These are phyloP conservation scores for Papilio polytes DNA, from an alignment of 1,140 invertebrate species.

Conservation along the genomic window DNA sequence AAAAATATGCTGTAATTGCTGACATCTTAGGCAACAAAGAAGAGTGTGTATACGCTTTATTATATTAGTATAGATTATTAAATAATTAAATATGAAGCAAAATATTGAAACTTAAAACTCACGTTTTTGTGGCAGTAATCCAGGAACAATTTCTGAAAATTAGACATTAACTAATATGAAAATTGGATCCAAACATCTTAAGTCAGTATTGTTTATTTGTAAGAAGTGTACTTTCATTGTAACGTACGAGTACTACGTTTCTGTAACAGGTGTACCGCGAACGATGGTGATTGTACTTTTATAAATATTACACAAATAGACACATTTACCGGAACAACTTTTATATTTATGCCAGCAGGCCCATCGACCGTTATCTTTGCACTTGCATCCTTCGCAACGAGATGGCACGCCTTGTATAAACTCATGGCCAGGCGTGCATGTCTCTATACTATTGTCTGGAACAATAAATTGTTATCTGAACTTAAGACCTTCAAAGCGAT, in stretches of 20 bases:
- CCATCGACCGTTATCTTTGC: background rate
- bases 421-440: background rate
- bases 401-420: background rate
- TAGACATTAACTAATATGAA: too few species aligned
- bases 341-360: conserved; percentile 1
- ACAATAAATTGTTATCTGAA: background rate
- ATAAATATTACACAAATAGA: background rate
- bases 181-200: too few species aligned
- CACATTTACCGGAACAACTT: background rate
- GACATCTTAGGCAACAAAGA: too few species aligned
- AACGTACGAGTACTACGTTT: too few species aligned
- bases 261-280: background rate
- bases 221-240: too few species aligned
- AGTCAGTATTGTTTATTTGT: too few species aligned
- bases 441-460: background rate
- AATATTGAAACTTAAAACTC: background rate
- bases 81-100: background rate
- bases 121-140: background rate
- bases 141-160: conserved; percentile 10
- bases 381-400: conserved; percentile 18
- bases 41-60: too few species aligned
- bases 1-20: too few species aligned
- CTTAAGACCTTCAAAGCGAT: too few species aligned
- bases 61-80: too few species aligned
- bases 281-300: background rate